Base-by-base conservation (phyloP, 2,113 vertebrate species). In the Colaptes auratus region DNA sequence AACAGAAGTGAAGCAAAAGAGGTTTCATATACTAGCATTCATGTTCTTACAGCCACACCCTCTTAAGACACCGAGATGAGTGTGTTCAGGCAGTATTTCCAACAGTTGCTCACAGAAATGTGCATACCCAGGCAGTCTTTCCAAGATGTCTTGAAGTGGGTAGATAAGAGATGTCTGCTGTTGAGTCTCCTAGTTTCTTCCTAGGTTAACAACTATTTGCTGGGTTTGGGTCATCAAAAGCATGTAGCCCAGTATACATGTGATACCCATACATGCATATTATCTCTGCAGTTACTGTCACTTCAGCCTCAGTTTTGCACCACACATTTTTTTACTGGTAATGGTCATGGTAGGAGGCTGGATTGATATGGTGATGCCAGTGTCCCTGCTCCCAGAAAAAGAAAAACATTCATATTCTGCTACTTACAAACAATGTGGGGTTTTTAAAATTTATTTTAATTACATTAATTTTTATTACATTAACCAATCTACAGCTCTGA, bases 241-340 rank as follows among this genome's bases (percentile, higher is more conserved):
- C 39, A 39, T 39, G 39, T 67, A 56, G 33, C 5, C 16, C 64
- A 28, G n/a, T 28, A 42, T 50, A 71, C 7, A 7, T 35, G 21
- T 28, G 28, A 16, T 90, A 7, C 44, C 75, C 12, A 53, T 46
- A 12, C 19, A 7, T 65, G 7, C 67, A 0, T 75, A 21, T 69
- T 50, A 70, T 11, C 12, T 69, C 15, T 23, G n/a, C 20, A 55
- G 55, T 50, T 50, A 30, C 0, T 53, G 36, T n/a, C 0, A 1
- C 24, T 93, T 78, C 35, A 85, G 19, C 55, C 28, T 80, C 63
- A 31, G 7, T 65, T 35, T 80, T 2, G 0, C 10, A 75, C 6
- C 18, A 64, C 61, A 21, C 81, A 7, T 56, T 83, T 90, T 94
- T 88, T 89, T 27, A 61, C 6, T 2, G 2, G 12, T 39, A 87